Conservation (phyloP, 2,113 vertebrate genomes). For the Eubucco bourcierii region DNA sequence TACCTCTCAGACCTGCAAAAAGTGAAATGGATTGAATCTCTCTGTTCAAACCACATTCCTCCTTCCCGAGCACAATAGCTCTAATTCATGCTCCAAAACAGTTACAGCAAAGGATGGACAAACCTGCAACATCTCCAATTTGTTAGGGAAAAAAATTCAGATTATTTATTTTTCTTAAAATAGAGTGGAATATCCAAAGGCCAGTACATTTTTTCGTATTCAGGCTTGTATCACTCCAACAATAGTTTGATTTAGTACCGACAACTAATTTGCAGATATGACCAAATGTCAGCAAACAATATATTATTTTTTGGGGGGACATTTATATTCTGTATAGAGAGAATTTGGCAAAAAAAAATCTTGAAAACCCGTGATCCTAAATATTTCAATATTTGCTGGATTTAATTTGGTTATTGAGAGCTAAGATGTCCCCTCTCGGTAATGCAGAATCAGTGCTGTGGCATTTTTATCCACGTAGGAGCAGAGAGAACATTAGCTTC, state of each 20-base stretch:
- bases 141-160: neutral
- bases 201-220: conserved; percentile 3
- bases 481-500: neutral
- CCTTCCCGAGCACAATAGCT: neutral
- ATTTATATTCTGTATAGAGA: neutral
- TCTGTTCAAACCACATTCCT: neutral
- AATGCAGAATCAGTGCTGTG: neutral
- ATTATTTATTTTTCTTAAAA: neutral
- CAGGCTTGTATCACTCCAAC: neutral
- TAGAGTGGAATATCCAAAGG: neutral
- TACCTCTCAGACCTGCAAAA: neutral
- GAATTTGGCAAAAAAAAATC: neutral
- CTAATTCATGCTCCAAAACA: neutral
- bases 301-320: neutral
- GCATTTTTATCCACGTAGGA: neutral
- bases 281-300: neutral
- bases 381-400: neutral
- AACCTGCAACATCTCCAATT: neutral
- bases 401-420: neutral
- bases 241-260: neutral
- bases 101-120: neutral
- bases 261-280: neutral
- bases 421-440: neutral
- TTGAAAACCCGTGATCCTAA: neutral
- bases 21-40: neutral